A percentile compares a stretch with the other conserved stretches of the same genome.
Conservation (phyloP, 1,140 invertebrate genomes). For the Anadara kagoshimensis region DNA sequence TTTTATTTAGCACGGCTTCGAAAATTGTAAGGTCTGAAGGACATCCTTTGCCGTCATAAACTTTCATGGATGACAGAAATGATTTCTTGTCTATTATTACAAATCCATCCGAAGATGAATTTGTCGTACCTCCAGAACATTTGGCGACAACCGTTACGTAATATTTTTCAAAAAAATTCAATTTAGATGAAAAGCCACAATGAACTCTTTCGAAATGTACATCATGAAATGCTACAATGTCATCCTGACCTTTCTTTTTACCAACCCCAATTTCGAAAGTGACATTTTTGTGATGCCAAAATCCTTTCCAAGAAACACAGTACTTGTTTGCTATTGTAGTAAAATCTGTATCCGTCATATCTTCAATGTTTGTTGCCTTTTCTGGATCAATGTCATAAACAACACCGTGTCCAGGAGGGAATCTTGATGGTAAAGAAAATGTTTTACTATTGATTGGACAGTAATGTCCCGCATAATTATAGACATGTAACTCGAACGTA, state of each 20-base stretch:
- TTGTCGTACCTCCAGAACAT: slow-evolving; percentile 11
- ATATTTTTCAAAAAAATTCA: not conserved
- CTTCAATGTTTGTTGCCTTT: too few species aligned
- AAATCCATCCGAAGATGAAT: slow-evolving; percentile 31
- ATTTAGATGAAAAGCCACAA: not conserved
- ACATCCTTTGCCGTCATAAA: not conserved
- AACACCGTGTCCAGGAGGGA: slow-evolving; percentile 29
- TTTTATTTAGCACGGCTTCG: too few species aligned
- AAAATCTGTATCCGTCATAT: slow-evolving; percentile 29
- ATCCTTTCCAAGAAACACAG: slow-evolving; percentile 41
- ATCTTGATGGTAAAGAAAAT: slow-evolving; percentile 33
- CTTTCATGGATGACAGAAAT: not conserved
- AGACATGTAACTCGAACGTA: slow-evolving; percentile 35
- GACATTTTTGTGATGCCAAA: slow-evolving; percentile 30
- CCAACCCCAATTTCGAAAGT: slow-evolving; percentile 21
- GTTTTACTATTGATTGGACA: slow-evolving; percentile 21
- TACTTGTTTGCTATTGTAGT: not conserved
- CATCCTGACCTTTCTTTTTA: not conserved
- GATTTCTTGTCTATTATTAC: not conserved
- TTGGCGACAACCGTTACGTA: slow-evolving; percentile 7
- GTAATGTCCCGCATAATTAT: slow-evolving; percentile 38
- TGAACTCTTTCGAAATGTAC: not conserved
- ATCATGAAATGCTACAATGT: slow-evolving; percentile 15
- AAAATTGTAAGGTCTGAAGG: not conserved
- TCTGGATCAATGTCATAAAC: slow-evolving; percentile 26